These are phyloP conservation scores for Hoplodrina ambigua DNA, from an alignment of 2,888 invertebrate species.

Conservation along the genomic window DNA sequence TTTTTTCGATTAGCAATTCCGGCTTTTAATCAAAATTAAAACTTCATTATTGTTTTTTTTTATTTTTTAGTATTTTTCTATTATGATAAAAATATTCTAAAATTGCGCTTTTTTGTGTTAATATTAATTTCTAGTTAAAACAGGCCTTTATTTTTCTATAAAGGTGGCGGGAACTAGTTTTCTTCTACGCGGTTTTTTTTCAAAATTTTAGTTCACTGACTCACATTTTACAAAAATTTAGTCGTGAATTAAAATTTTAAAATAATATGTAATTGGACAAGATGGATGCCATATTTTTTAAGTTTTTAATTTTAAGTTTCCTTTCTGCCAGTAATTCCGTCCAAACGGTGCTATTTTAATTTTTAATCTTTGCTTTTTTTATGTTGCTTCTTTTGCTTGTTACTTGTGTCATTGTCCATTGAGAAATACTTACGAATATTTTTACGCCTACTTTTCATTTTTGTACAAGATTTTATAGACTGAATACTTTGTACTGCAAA, in stretches of 20 bases:
- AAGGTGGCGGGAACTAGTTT: conserved; percentile 79
- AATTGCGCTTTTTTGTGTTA: neutral
- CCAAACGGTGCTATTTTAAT: conserved; percentile 86
- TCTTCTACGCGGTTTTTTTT: conserved; percentile 55
- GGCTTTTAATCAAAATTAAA: neutral
- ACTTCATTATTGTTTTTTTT: neutral
- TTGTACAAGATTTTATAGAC: neutral
- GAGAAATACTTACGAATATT: conserved; percentile 6
- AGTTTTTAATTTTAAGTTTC: conserved; percentile 72
- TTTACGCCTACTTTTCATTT: neutral
- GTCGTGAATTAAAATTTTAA: conserved; percentile 45
- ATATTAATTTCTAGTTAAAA: conserved; percentile 52
- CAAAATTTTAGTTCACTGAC: conserved; percentile 43
- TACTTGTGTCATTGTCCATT: conserved; percentile 54
- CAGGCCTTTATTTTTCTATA: conserved; percentile 65
- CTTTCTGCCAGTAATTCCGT: conserved; percentile 78
- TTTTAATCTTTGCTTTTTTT: conserved; percentile 69
- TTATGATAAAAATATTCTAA: conserved; percentile 12
- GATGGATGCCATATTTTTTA: conserved; percentile 87
- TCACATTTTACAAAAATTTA: conserved; percentile 11
- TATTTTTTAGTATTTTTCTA: conserved; percentile 13
- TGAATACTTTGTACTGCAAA: neutral
- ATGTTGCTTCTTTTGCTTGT: conserved; percentile 66
- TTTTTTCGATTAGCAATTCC: neutral
- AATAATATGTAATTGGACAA: conserved; percentile 56